Evolutionary conservation across 2,113 vertebrate species (phyloP).

Genomic region (Tragulus kanchil): DNA sequence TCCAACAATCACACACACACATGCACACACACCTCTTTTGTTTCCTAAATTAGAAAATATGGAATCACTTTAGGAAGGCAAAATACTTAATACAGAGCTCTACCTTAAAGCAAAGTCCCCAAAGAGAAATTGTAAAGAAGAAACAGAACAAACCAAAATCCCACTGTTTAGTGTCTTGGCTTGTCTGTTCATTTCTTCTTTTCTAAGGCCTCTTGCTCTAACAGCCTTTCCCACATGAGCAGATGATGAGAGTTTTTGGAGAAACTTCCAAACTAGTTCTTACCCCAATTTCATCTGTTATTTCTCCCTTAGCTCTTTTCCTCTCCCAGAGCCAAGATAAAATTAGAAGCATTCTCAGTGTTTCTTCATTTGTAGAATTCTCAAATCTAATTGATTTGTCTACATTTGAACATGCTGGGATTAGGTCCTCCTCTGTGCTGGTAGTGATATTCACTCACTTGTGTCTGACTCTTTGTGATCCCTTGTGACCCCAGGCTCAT

Average conservation of each 20-base stretch:
- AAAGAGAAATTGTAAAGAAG: constrained; percentile 23
- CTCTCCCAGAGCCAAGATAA: background rate
- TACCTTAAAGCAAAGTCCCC: constrained; percentile 8
- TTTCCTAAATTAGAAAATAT: constrained; percentile 17
- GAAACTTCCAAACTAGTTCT: background rate
- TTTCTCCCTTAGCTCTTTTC: background rate
- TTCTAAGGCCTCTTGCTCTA: background rate
- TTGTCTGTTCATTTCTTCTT: constrained; percentile 57
- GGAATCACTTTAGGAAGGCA: constrained; percentile 34
- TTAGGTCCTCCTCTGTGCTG: background rate
- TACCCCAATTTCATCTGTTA: background rate
- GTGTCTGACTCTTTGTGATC: no score
- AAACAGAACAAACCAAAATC: constrained; percentile 43
- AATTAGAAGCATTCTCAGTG: background rate
- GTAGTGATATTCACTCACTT: background rate
- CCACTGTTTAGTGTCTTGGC: background rate
- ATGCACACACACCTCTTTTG: background rate
- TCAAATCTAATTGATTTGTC: background rate
- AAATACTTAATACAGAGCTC: constrained; percentile 38
- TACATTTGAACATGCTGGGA: background rate
- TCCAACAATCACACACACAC: background rate
- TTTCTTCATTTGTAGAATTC: constrained; percentile 24
- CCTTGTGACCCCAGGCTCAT: no score
- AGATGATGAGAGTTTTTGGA: background rate
- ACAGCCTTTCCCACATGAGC: background rate